A percentile compares a stretch with the other conserved stretches of the same genome.
phyloP scores from a whole-genome alignment of 1,140 invertebrate genomes.

The Drosophila nigrodunni region DNA sequence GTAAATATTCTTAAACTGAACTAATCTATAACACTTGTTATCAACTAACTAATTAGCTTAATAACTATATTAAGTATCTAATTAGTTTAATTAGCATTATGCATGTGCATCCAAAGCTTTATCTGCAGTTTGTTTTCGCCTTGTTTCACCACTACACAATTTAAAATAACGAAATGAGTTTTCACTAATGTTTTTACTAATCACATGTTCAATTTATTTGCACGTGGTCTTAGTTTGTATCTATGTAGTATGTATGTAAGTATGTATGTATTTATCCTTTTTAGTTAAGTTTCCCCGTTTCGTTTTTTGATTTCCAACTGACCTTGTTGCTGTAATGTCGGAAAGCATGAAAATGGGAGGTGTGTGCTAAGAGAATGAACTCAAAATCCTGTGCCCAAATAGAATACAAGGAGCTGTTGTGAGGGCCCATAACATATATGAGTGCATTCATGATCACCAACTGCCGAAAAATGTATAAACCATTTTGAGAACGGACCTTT shows the following conservation, averaged over 20 bases:
- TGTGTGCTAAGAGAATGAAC: no score
- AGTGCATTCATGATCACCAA: no score
- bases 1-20: conserved; percentile 65
- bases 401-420: no score
- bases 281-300: not conserved
- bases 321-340: no score
- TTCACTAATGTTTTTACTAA: not conserved
- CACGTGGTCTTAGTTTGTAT: no score
- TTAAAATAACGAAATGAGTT: no score
- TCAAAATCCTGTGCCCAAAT: no score
- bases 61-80: conserved; percentile 1
- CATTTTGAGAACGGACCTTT: no score
- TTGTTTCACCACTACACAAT: not conserved
- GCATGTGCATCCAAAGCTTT: not conserved
- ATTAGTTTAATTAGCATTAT: conserved; percentile 21
- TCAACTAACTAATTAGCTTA: conserved; percentile 18
- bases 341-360: no score
- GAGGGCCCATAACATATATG: no score
- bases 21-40: conserved; percentile 16
- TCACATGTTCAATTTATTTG: not conserved
- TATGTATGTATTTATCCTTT: not conserved
- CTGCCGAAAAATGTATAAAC: no score
- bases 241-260: no score
- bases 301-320: not conserved
- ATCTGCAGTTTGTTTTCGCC: conserved; percentile 5